Conservation (phyloP, 2,797 vertebrate species). For the Linurgus olivaceus region DNA sequence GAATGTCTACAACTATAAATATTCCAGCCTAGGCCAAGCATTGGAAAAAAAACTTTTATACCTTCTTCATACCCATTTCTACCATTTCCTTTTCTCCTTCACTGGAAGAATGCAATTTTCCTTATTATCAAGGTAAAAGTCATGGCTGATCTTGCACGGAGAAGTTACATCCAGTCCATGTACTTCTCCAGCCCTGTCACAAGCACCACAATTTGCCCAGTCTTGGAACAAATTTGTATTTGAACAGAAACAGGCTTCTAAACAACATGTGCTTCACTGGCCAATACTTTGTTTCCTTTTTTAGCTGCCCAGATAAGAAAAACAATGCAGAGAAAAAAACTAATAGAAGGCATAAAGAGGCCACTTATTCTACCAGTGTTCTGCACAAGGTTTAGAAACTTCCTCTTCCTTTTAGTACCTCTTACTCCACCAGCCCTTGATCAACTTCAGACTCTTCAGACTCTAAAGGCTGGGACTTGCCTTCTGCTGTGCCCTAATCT, state of each 20-base stretch:
- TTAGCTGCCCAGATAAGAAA: constrained; percentile 10
- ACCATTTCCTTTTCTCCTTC: not conserved
- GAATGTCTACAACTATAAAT: not conserved
- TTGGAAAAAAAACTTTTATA: not conserved
- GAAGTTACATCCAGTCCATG: not conserved
- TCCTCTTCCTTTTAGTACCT: not conserved
- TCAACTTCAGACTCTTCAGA: not conserved
- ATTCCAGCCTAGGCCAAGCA: not conserved
- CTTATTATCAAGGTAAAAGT: not conserved
- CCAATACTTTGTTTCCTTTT: not conserved
- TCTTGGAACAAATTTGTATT: not conserved
- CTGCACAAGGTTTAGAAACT: not conserved
- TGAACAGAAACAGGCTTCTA: not conserved
- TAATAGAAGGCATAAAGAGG: not conserved
- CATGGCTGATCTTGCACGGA: not conserved
- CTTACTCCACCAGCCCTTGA: not conserved
- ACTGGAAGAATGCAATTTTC: not conserved
- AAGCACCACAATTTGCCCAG: not conserved
- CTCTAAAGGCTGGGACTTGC: not conserved
- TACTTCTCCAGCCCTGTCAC: not conserved
- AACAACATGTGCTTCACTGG: not conserved
- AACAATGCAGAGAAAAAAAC: not conserved
- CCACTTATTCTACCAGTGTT: not conserved
- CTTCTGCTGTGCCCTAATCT: not conserved
- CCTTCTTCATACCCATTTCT: not conserved